A percentile compares a stretch with the other conserved stretches of the same genome.
phyloP scores from a whole-genome alignment of 1,140 invertebrate species.

The Tenebrio molitor region DNA sequence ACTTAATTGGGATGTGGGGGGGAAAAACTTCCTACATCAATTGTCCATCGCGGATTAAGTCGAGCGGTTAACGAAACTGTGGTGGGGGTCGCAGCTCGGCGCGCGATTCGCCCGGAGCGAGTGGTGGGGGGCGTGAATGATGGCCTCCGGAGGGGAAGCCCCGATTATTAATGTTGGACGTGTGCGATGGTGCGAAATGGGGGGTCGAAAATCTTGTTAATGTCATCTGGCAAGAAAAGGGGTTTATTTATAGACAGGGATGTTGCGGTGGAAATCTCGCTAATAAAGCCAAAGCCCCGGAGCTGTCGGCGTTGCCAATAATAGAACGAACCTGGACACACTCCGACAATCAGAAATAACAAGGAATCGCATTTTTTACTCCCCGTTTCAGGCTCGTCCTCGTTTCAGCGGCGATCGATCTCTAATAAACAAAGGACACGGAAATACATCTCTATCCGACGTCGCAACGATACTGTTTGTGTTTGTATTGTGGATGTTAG shows the following conservation, averaged over 20 bases:
- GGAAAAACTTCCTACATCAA: too few species aligned
- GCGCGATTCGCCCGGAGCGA: too few species aligned
- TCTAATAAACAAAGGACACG: slow-evolving; percentile 15
- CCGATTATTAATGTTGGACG: background rate
- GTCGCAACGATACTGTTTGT: slow-evolving; percentile 22
- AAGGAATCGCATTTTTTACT: slow-evolving; percentile 17
- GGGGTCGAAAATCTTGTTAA: slow-evolving; percentile 9
- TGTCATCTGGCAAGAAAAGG: background rate
- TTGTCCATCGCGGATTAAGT: too few species aligned
- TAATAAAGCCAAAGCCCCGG: slow-evolving; percentile 18
- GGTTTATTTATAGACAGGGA: slow-evolving; percentile 11
- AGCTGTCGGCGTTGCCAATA: slow-evolving; percentile 17
- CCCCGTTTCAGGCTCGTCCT: background rate
- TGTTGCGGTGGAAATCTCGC: slow-evolving; percentile 8
- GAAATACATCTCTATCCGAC: slow-evolving; percentile 28
- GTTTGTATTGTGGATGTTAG: slow-evolving; percentile 1
- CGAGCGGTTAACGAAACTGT: too few species aligned
- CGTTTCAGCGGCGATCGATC: slow-evolving; percentile 23
- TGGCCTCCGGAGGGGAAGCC: background rate
- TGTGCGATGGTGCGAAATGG: background rate
- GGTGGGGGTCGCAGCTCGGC: too few species aligned
- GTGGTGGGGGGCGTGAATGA: background rate
- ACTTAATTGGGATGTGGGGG: background rate
- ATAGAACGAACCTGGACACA: slow-evolving; percentile 12
- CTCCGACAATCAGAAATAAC: slow-evolving; percentile 28